Evolutionary conservation across 1,140 invertebrate genomes (phyloP), one percentile per base, ranked within the genome.

Genomic region (Drosophila leontia): DNA sequence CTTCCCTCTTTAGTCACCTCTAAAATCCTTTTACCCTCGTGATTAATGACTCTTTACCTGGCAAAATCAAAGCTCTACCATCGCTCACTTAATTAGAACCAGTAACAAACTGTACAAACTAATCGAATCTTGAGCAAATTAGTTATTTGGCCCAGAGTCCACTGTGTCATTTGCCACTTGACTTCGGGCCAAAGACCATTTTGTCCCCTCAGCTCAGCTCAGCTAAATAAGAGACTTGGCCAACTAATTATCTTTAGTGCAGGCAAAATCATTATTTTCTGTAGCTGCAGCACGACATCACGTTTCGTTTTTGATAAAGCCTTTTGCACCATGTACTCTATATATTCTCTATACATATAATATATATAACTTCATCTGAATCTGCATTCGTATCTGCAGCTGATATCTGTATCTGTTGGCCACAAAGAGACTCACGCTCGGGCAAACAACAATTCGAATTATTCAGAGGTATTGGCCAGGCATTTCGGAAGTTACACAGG

Each of bases 381-480:
- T 47, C 42, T 59, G 41, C 19, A 67, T 47, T 34, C 55, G 75
- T 45, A 51, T 60, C 50, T 68, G 34, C 13, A 11, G 2, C 35
- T 57, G 58, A 72, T 58, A 76, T 67, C 61, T 60, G 59, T 42
- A 39, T 47, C 47, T 44, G 41, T 42, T 42, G 74, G 44, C 41
- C 48, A 55, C 67, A 70, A 82, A 78, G 80, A 74, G 55, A 62
- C 63, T 78, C 42, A 77, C 82, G 82, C 64, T 78, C 69, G 68
- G 29, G 13, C 74, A 81, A 77, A 60, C 79, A 86, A 79, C 75
- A 76, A 82, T 87, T 59, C 65, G 59, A 74, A 79, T 88, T 70
- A 78, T 82, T 69, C 69, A 62, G 80, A n/a, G 70, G 55, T 19
- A 56, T 53, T 39, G 51, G 51, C 51, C 51, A 55, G 50, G 51